Percentiles rank a stretch among this genome's conserved stretches.
These are phyloP conservation scores for Ophion ventricosus DNA, from an alignment of 2,888 invertebrate species.

Conservation along the genomic window DNA sequence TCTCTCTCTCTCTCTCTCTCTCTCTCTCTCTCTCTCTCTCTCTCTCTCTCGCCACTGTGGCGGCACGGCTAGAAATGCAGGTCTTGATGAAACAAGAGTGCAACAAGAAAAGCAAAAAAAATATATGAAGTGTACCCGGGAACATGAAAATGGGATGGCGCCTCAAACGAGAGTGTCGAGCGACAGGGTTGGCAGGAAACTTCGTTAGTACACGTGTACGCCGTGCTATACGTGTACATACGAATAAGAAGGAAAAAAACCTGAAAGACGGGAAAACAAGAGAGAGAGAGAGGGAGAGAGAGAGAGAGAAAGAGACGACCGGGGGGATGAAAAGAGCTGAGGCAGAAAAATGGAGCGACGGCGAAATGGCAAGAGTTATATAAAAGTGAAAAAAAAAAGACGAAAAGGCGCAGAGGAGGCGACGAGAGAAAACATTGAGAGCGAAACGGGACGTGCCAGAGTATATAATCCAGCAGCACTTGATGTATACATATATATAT, in stretches of 20 bases:
- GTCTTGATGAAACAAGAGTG: slow-evolving; percentile 10
- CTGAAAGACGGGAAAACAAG: slow-evolving; percentile 28
- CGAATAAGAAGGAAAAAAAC: slow-evolving; percentile 47
- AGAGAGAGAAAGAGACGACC: slow-evolving; percentile 27
- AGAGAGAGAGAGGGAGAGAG: slow-evolving; percentile 38
- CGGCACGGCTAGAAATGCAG: neutral
- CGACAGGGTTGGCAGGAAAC: slow-evolving; percentile 28
- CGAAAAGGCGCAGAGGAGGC: slow-evolving; percentile 25
- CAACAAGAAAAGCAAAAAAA: slow-evolving; percentile 3
- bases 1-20: neutral
- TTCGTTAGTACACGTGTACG: slow-evolving; percentile 53
- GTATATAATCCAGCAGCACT: slow-evolving; percentile 39
- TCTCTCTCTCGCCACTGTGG: slow-evolving; percentile 3
- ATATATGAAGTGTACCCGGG: slow-evolving; percentile 15
- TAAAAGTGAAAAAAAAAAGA: slow-evolving; percentile 27
- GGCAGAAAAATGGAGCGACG: slow-evolving; percentile 52
- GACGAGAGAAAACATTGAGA: slow-evolving; percentile 65
- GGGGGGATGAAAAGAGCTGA: slow-evolving; percentile 54
- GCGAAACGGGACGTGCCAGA: slow-evolving; percentile 56
- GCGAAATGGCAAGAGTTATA: slow-evolving; percentile 48
- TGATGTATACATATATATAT: slow-evolving; percentile 20
- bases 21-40: neutral
- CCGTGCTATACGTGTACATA: slow-evolving; percentile 36
- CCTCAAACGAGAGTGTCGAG: slow-evolving; percentile 55
- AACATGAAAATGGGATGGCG: slow-evolving; percentile 68